phyloP scores from a whole-genome alignment of 1,140 invertebrate species.

The Pogonomyrmex californicus region DNA sequence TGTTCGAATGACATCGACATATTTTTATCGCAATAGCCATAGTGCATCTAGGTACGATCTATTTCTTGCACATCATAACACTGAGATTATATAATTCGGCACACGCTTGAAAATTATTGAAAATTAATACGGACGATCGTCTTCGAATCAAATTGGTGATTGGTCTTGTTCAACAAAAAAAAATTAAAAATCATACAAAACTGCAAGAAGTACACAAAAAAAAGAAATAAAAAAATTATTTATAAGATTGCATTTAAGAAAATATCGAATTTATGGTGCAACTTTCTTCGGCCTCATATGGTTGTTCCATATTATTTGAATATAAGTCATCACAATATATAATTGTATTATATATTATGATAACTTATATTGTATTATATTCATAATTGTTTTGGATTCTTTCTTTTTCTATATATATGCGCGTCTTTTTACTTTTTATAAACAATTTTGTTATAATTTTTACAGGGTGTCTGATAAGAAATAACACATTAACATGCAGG shows the following conservation, averaged over 20 bases:
- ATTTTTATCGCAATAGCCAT: not conserved
- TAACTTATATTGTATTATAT: not conserved
- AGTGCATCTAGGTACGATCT: not conserved
- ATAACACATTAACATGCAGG: no score
- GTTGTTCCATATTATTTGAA: not conserved
- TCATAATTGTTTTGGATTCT: not conserved
- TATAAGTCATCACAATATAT: not conserved
- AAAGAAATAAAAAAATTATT: not conserved
- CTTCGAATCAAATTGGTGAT: not conserved
- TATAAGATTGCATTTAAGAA: conserved; percentile 2
- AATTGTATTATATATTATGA: no score
- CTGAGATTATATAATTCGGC: conserved; percentile 3
- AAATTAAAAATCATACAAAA: not conserved
- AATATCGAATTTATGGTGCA: not conserved
- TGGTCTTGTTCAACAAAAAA: not conserved
- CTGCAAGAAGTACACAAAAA: not conserved
- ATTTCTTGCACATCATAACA: conserved; percentile 12
- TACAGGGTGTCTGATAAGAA: not conserved
- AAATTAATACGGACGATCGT: not conserved
- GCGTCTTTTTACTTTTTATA: not conserved
- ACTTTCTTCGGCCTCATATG: not conserved
- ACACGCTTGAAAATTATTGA: not conserved
- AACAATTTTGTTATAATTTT: conserved; percentile 6
- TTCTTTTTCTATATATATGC: not conserved
- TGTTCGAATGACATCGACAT: not conserved